Percentiles rank a stretch among this genome's conserved stretches.
Evolutionary conservation across 2,888 invertebrate species (phyloP).

Genomic region (Torymus auratus): DNA sequence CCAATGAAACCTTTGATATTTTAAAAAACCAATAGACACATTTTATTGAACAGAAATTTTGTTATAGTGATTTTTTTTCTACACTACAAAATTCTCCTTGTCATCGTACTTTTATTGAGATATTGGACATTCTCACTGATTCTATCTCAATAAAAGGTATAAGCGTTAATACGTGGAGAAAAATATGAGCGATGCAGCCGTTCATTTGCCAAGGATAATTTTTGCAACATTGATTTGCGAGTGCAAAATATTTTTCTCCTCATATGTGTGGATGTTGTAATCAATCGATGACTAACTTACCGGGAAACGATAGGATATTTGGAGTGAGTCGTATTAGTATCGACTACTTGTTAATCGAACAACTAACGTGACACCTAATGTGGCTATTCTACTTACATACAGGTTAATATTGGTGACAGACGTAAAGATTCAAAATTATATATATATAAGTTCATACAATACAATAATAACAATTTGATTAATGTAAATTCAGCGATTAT

Average conservation of each 20-base stretch:
- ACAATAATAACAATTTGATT: conserved; percentile 38
- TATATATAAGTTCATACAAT: conserved; percentile 47
- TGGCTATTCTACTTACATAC: conserved; percentile 58
- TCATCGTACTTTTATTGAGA: conserved; percentile 32
- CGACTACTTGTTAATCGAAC: conserved; percentile 58
- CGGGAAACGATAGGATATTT: conserved; percentile 69
- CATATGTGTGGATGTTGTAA: conserved; percentile 60
- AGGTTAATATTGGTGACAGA: conserved; percentile 50
- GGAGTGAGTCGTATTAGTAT: conserved; percentile 68
- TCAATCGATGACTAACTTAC: conserved; percentile 69
- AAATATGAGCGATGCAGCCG: conserved; percentile 29
- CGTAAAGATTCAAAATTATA: conserved; percentile 48
- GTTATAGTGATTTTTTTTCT: conserved; percentile 8
- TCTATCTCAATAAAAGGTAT: conserved; percentile 35
- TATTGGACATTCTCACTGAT: conserved; percentile 4
- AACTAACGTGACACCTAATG: conserved; percentile 59
- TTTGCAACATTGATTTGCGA: neutral
- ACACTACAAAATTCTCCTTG: conserved; percentile 34
- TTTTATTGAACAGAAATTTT: conserved; percentile 27
- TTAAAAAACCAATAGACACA: conserved; percentile 35
- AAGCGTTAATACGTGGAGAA: conserved; percentile 38
- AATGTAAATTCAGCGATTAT: conserved; percentile 24
- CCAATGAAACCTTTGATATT: conserved; percentile 29
- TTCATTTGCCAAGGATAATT: conserved; percentile 11
- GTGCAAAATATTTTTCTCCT: conserved; percentile 44